Evolutionary conservation across 1,140 invertebrate species (phyloP).

Genomic region (Micrasema minimum): DNA sequence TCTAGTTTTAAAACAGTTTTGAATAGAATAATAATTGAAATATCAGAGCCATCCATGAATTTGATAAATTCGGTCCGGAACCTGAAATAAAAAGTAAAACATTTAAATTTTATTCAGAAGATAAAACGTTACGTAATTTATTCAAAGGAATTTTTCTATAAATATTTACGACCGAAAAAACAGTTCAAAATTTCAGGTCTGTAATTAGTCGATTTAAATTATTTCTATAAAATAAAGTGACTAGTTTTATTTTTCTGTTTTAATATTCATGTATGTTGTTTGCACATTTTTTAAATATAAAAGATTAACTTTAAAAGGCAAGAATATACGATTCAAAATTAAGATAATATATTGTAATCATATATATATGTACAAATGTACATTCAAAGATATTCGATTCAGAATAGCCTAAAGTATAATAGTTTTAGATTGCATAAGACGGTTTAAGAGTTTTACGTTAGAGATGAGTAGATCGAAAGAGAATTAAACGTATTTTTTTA

Average conservation of each 20-base stretch:
- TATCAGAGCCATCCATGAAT: conserved; percentile 2
- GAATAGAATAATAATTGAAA: conserved; percentile 2
- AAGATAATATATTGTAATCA: too few relatives aligned
- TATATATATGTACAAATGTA: too few relatives aligned
- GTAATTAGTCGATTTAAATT: background rate
- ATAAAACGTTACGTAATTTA: background rate
- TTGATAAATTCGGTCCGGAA: background rate
- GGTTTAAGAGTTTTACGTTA: too few relatives aligned
- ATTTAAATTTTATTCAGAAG: background rate
- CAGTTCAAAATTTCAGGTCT: background rate
- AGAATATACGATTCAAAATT: too few relatives aligned
- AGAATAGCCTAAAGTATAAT: too few relatives aligned
- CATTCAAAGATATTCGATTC: too few relatives aligned
- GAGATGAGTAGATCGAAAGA: too few relatives aligned
- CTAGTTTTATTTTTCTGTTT: background rate
- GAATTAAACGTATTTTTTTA: too few relatives aligned
- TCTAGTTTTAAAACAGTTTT: background rate
- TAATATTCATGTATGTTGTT: background rate
- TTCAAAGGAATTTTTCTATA: background rate
- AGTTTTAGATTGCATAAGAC: too few relatives aligned
- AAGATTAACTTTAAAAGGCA: too few relatives aligned
- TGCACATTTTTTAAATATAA: background rate
- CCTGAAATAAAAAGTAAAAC: conserved; percentile 6
- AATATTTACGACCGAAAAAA: background rate
- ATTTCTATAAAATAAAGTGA: background rate